A percentile compares a stretch with the other conserved stretches of the same genome.
Evolutionary conservation across 2,797 vertebrate species (phyloP).

Genomic region (Pempheris klunzingeri): DNA sequence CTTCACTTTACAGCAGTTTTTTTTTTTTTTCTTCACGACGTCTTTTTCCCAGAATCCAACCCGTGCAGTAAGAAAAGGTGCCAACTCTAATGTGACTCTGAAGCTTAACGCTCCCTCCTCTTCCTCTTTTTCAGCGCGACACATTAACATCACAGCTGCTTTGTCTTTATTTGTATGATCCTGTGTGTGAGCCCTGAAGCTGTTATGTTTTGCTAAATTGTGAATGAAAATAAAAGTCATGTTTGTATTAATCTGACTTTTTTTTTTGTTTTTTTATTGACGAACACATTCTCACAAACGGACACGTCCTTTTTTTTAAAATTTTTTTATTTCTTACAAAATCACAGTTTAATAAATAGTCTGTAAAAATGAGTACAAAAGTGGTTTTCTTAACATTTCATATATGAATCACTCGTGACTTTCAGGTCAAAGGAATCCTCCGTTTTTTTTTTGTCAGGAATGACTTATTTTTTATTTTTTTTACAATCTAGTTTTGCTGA

Average conservation of each 20-base stretch:
- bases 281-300: not conserved
- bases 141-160: constrained; percentile 57
- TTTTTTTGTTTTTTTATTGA: not conserved
- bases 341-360: constrained; percentile 91
- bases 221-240: constrained; percentile 75
- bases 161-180: constrained; percentile 68
- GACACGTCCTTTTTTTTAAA: too few species aligned
- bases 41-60: constrained; percentile 46
- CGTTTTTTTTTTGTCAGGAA: constrained; percentile 77
- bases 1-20: constrained; percentile 33
- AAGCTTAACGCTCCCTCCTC: constrained; percentile 3
- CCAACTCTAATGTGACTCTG: constrained; percentile 42
- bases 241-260: constrained; percentile 69
- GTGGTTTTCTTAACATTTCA: constrained; percentile 84
- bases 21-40: constrained; percentile 50
- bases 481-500: constrained; percentile 88
- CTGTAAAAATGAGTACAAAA: constrained; percentile 90
- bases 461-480: constrained; percentile 66
- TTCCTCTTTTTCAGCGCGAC: constrained; percentile 33
- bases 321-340: constrained; percentile 87
- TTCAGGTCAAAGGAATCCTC: constrained; percentile 82
- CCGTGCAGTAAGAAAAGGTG: constrained; percentile 35
- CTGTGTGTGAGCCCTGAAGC: constrained; percentile 72
- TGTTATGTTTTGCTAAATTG: constrained; percentile 74
- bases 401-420: constrained; percentile 86